A percentile compares a stretch with the other conserved stretches of the same genome.
phyloP scores from a whole-genome alignment of 2,888 invertebrate genomes.

The Prenolepis imparis region DNA sequence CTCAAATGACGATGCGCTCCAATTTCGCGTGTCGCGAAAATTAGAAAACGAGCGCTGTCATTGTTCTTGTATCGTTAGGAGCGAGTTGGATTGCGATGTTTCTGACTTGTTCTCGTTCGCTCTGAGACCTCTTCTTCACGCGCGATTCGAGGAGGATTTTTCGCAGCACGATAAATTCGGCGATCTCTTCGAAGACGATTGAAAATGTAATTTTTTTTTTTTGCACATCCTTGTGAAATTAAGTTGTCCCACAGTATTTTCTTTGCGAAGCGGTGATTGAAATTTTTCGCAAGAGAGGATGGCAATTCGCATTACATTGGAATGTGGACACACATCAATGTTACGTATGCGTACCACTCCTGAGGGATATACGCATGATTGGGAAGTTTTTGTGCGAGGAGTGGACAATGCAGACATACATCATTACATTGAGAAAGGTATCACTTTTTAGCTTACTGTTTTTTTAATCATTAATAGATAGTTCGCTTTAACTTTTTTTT shows the following conservation, averaged over 20 bases:
- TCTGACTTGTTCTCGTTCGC: conserved; percentile 26
- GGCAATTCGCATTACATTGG: conserved; percentile 93
- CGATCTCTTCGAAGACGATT: conserved; percentile 50
- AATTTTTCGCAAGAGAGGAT: conserved; percentile 84
- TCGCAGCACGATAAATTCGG: not conserved
- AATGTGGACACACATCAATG: conserved; percentile 96
- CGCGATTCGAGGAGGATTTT: not conserved
- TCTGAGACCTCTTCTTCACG: not conserved
- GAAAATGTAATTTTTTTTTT: conserved; percentile 58
- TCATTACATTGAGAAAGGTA: conserved; percentile 94
- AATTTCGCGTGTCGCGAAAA: conserved; percentile 63
- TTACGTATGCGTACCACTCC: conserved; percentile 93
- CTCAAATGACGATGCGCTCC: conserved; percentile 71
- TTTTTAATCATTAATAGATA: not conserved
- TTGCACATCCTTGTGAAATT: conserved; percentile 49
- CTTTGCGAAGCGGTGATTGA: conserved; percentile 57
- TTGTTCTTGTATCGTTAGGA: conserved; percentile 59
- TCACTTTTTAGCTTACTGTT: not conserved
- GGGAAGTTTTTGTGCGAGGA: conserved; percentile 97
- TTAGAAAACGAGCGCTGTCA: conserved; percentile 67
- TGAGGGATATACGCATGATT: conserved; percentile 98
- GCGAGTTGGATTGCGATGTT: conserved; percentile 62
- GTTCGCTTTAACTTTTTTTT: not conserved
- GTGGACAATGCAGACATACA: conserved; percentile 95
- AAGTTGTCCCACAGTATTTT: conserved; percentile 48